phyloP scores from a whole-genome alignment of 2,797 vertebrate species.

The Takifugu rubripes region DNA sequence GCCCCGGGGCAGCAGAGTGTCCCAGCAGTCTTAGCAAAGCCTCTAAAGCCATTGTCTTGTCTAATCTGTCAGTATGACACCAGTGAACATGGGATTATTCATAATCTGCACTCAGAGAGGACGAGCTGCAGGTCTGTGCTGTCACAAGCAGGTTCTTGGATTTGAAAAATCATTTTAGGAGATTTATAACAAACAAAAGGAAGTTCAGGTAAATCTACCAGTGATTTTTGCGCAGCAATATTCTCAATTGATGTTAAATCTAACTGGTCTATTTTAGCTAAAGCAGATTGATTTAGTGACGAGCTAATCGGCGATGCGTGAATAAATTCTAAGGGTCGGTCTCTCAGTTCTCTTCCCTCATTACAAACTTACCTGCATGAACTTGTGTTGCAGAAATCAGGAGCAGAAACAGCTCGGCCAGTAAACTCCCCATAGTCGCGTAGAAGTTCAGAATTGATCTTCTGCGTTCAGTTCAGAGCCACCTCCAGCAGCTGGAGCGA shows the following conservation, averaged over 20 bases:
- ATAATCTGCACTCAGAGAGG: constrained; percentile 62
- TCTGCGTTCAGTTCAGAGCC: constrained; percentile 30
- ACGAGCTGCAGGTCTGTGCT: constrained; percentile 14
- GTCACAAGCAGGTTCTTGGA: constrained; percentile 6
- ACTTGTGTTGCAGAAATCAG: constrained; percentile 56
- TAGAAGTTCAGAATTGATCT: constrained; percentile 8
- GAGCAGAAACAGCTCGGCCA: constrained; percentile 51
- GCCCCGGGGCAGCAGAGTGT: constrained; percentile 47
- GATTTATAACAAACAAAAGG: neutral
- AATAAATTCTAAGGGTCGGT: too few relatives aligned
- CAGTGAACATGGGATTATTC: constrained; percentile 66
- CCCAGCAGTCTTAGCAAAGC: constrained; percentile 53
- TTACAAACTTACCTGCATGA: constrained; percentile 66
- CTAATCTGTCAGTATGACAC: constrained; percentile 63
- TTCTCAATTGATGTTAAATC: constrained; percentile 1
- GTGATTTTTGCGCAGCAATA: too few relatives aligned
- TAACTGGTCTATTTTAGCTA: constrained; percentile 5
- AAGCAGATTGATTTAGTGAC: constrained; percentile 5
- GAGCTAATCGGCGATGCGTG: too few relatives aligned
- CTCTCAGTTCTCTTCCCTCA: neutral
- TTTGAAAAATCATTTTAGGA: neutral
- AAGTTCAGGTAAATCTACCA: neutral
- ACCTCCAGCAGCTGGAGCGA: constrained; percentile 41
- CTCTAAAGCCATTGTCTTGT: constrained; percentile 44
- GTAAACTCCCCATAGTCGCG: constrained; percentile 50